These are phyloP conservation scores for Propithecus perrieri DNA, from an alignment of 2,797 vertebrate genomes.

Conservation along the genomic window DNA sequence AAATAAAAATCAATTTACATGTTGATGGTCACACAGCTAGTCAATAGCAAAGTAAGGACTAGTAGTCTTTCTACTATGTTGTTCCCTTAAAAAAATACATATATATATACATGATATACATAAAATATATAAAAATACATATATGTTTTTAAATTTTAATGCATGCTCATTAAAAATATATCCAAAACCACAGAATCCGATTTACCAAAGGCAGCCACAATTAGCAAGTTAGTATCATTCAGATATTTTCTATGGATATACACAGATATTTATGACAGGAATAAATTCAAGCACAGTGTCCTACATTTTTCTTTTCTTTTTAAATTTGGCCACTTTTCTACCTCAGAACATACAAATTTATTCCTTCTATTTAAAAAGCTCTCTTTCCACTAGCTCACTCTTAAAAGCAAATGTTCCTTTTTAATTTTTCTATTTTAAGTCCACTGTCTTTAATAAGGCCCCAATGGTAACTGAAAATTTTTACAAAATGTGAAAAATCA, in stretches of 20 bases:
- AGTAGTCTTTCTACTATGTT: neutral
- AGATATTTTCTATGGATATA: neutral
- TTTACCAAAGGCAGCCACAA: neutral
- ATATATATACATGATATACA: neutral
- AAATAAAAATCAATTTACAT: neutral
- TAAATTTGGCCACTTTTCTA: neutral
- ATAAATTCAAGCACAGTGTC: neutral
- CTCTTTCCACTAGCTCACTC: neutral
- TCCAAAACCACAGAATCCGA: neutral
- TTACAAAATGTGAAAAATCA: conserved; percentile 22
- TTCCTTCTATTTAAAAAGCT: neutral
- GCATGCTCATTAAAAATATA: neutral
- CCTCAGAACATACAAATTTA: neutral
- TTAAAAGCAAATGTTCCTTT: neutral
- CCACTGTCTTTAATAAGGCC: neutral
- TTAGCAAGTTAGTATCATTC: neutral
- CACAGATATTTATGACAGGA: neutral
- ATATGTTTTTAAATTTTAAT: neutral
- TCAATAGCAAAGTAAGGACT: neutral
- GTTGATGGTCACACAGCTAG: neutral
- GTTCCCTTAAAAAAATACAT: neutral
- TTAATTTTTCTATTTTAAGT: neutral
- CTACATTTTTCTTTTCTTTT: neutral
- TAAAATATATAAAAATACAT: no score
- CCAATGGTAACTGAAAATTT: neutral